Evolutionary conservation across 2,113 vertebrate species (phyloP), one percentile per base, ranked within the genome.

Genomic region (Pteronura brasiliensis): DNA sequence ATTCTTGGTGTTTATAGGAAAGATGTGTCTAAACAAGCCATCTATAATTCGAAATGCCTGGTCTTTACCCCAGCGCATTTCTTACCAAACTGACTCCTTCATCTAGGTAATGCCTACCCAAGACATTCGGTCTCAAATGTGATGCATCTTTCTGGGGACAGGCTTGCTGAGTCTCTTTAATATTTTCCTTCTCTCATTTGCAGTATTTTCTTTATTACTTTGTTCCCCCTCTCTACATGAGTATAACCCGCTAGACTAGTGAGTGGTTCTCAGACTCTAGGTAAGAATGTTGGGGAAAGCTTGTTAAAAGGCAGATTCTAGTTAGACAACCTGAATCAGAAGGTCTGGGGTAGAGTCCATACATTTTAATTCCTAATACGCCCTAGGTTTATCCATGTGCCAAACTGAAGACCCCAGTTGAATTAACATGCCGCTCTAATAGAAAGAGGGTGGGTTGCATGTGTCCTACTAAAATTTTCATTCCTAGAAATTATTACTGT

Each of bases 1-100:
- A 20, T 8, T 5, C 27, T 1, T 39, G 20, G n/a, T 67, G 14
- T 67, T 25, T 52, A 21, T 18, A 14, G 14, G 0, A 47, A 52
- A 4, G 0, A 1, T 65, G 13, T 9, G 18, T 3, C 39, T 67
- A 12, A 65, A 18, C 0, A 1, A 25, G 4, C 44, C 13, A 8
- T 20, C 21, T 42, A 0, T 25, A 34, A 42, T 47, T 17, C 14
- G 44, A 25, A 42, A 52, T 34, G 17, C 27, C 85, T 0, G 7
- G 9, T 1, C 21, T 27, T 74, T 17, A 31, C 9, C 34, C 36
- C 3, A 23, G 49, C 14, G 17, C 17, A 4, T 55, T 69, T 61
- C 39, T n/a, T 10, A 17, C 4, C 4, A 15, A 17, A 2, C 20
- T 25, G 20, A n/a, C 29, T n/a, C 39, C 29, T 13, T 23, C 39